Evolutionary conservation across 2,113 vertebrate species (phyloP).

Genomic region (Stomatorhinus ivindoensis): DNA sequence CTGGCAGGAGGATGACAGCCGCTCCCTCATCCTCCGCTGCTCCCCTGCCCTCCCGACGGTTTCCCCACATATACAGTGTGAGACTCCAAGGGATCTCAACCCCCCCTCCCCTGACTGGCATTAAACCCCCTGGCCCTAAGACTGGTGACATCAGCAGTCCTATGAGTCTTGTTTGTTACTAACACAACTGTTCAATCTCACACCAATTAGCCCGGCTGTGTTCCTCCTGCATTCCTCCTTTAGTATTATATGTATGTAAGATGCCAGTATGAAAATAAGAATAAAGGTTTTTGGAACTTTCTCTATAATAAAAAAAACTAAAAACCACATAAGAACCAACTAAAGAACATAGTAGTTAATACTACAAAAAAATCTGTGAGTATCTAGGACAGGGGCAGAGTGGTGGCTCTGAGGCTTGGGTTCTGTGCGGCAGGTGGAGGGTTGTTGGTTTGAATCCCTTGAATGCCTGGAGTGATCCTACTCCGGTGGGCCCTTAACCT

Average conservation of each 20-base stretch:
- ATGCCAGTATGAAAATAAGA: not conserved
- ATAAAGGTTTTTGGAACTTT: not conserved
- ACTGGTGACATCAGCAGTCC: constrained; percentile 34
- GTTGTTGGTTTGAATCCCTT: too few relatives aligned
- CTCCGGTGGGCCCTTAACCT: too few relatives aligned
- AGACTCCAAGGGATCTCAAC: not conserved
- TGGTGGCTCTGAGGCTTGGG: too few relatives aligned
- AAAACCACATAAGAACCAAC: not conserved
- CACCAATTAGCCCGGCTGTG: constrained; percentile 48
- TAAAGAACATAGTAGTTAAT: not conserved
- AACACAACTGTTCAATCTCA: constrained; percentile 49
- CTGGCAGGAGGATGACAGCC: not conserved
- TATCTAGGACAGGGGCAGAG: not conserved
- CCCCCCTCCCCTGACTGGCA: not conserved
- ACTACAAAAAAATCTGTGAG: not conserved
- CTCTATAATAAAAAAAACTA: not conserved
- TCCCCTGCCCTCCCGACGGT: not conserved
- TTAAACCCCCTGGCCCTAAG: not conserved
- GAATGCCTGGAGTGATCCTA: too few relatives aligned
- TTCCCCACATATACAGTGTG: not conserved
- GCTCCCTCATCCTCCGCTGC: constrained; percentile 7
- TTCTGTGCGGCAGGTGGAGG: too few relatives aligned
- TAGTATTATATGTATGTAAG: not conserved
- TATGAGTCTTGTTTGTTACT: constrained; percentile 57
- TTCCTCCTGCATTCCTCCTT: not conserved